Evolutionary conservation across 1,140 invertebrate genomes (phyloP), one percentile per base, ranked within the genome.

Genomic region (Drosophila pseudoobscura): DNA sequence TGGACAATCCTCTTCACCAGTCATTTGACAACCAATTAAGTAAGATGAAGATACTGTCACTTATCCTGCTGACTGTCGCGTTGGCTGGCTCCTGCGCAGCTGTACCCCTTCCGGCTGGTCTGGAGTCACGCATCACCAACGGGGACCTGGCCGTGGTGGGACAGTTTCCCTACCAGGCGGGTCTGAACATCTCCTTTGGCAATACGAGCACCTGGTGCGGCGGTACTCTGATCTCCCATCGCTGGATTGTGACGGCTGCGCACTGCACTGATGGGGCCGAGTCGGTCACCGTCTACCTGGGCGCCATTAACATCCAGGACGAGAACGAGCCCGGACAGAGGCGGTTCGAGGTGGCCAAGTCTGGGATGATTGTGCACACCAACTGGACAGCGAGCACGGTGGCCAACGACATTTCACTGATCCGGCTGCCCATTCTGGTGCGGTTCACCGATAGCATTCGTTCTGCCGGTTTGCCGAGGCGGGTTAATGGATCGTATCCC

Each of bases 121-220:
- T 65, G 0, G 60, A 75, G 4, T 24, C 43, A 7, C 78, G 64
- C 6, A 89, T 89, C 1, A 89, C 76, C 20, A 88, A 88, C 13
- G 83, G 83, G 0, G 51, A 82, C 2, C 17, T 57, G 15, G 83
- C 83, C 13, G 51, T 49, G 9, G 55, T 39, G 8, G 75, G 71
- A 2, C 80, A 88, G 54, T 80, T 87, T 26, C 75, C 82, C 7
- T 88, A 88, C 35, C 83, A 82, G 50, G 80, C 61, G 2, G 83
- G 83, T 17, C 44, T 88, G 29, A 90, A 92, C 22, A 6, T 78
- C 4, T 78, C 76, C 5, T 74, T 59, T 24, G 68, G 66, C 2
- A 78, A 69, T 7, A 20, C 45, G 9, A 74, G 39, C 70, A 56
- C 50, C 24, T 80, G 78, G 78, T 82, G 80, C n/a, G 78, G 78